Percentiles rank a stretch among this genome's conserved stretches.
Conservation (phyloP, 1,140 invertebrate species). For the Achroia grisella region DNA sequence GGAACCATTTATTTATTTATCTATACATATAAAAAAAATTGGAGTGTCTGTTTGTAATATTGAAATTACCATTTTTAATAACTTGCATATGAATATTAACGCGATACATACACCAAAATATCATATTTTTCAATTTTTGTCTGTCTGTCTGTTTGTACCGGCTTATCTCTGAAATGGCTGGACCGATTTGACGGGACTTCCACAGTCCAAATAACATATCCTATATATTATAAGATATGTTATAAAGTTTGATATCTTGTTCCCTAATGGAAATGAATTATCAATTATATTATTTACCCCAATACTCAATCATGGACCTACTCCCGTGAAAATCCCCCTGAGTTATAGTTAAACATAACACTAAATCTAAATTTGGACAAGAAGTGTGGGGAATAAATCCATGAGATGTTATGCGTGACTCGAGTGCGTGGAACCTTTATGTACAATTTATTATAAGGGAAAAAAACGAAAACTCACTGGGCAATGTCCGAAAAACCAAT, state of each 20-base stretch:
- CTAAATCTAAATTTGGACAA: slow-evolving; percentile 68
- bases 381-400: slow-evolving; percentile 65
- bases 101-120: too few relatives aligned
- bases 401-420: slow-evolving; percentile 66
- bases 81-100: too few relatives aligned
- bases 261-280: slow-evolving; percentile 9
- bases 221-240: too few relatives aligned
- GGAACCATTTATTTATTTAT: too few relatives aligned
- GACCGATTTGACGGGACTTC: too few relatives aligned
- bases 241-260: background rate
- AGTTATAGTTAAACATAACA: slow-evolving; percentile 51
- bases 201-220: too few relatives aligned
- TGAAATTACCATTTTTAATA: too few relatives aligned
- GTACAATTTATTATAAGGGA: slow-evolving; percentile 60
- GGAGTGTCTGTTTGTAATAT: too few relatives aligned
- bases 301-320: slow-evolving; percentile 24
- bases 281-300: slow-evolving; percentile 20
- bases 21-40: too few relatives aligned
- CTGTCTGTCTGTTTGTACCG: too few relatives aligned
- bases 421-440: slow-evolving; percentile 47
- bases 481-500: slow-evolving; percentile 33
- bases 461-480: slow-evolving; percentile 22
- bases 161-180: too few relatives aligned
- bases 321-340: slow-evolving; percentile 35
- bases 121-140: too few relatives aligned